Evolutionary conservation across 1,140 invertebrate species (phyloP), one percentile per base, ranked within the genome.

Genomic region (Bombus superbus): DNA sequence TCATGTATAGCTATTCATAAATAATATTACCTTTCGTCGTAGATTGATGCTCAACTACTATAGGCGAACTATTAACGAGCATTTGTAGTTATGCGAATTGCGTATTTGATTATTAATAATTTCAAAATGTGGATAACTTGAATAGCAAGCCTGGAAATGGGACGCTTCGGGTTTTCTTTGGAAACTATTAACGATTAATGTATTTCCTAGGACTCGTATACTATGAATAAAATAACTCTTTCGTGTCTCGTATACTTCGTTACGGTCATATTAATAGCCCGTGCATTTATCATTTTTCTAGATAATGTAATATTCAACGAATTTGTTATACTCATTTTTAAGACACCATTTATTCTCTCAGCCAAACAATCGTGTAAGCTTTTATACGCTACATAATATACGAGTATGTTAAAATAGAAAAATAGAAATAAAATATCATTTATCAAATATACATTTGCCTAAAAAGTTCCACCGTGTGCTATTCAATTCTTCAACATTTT

Each of bases 1-100:
- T 83, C 35, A 76, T 42, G 8, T 57, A 66, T 40, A 32, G 32
- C 25, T 53, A 57, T 53, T 28, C 73, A 57, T 69, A 69, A 83
- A 83, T 68, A 77, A 69, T 35, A 8, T 28, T 25, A 35, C 10
- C 64, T 57, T 77, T 42, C 38, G 28, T 57, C 35, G 32, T 15
- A 25, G 42, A 57, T 38, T 32, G 35, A 68, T 53, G 28, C 32
- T 42, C 40, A 13, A 40, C 42, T 35, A 40, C 25, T 35, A 38
- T 38, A 9, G 32, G 38, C 10, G 4, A 40, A 79, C 28, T 38
- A 42, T 69, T 38, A 18, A 18, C 22, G 10, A 71, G 25, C 5
- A n/a, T 11, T 53, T 44, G 15, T 10, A 44, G 6, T 25, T 28
- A 13, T 42, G 18, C 38, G 35, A 35, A 35, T 42, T 25, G n/a